Percentiles rank a stretch among this genome's conserved stretches.
phyloP scores from a whole-genome alignment of 1,140 invertebrate species.

The Spodoptera litura region DNA sequence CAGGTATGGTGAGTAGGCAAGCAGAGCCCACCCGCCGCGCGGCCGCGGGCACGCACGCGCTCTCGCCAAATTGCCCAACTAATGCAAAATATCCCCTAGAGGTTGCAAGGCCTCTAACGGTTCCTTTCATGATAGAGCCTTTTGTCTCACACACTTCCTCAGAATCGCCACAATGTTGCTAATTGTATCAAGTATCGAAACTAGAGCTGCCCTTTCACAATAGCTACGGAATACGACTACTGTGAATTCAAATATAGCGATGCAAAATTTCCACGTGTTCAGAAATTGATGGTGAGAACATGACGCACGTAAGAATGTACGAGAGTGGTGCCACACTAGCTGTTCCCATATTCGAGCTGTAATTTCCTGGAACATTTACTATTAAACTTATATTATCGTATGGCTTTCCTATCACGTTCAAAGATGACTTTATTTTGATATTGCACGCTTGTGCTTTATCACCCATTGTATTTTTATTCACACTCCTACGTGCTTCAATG shows the following conservation, averaged over 20 bases:
- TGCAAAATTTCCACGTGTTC: conserved; percentile 1
- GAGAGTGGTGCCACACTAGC: conserved; percentile 6
- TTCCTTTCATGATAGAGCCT: conserved; percentile 50
- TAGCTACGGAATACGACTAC: background rate
- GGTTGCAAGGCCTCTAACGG: conserved; percentile 58
- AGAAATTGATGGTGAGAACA: conserved; percentile 31
- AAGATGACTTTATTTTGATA: conserved; percentile 84
- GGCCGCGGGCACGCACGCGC: conserved; percentile 73
- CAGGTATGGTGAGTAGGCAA: conserved; percentile 69
- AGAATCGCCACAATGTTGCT: conserved; percentile 2
- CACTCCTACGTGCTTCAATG: conserved; percentile 68
- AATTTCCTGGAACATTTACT: conserved; percentile 67
- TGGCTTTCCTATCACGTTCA: conserved; percentile 74
- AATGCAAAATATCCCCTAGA: conserved; percentile 41
- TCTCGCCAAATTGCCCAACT: conserved; percentile 61
- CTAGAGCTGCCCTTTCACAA: background rate
- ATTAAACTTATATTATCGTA: conserved; percentile 56
- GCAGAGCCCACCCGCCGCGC: conserved; percentile 68
- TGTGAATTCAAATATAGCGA: conserved; percentile 9
- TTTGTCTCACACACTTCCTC: conserved; percentile 4
- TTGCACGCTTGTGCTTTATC: conserved; percentile 75
- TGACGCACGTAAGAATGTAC: conserved; percentile 44
- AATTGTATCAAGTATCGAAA: background rate
- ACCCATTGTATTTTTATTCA: conserved; percentile 75
- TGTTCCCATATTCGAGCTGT: conserved; percentile 68